These are phyloP conservation scores for Lasius fuliginosus DNA, from an alignment of 2,888 invertebrate genomes.

Conservation along the genomic window DNA sequence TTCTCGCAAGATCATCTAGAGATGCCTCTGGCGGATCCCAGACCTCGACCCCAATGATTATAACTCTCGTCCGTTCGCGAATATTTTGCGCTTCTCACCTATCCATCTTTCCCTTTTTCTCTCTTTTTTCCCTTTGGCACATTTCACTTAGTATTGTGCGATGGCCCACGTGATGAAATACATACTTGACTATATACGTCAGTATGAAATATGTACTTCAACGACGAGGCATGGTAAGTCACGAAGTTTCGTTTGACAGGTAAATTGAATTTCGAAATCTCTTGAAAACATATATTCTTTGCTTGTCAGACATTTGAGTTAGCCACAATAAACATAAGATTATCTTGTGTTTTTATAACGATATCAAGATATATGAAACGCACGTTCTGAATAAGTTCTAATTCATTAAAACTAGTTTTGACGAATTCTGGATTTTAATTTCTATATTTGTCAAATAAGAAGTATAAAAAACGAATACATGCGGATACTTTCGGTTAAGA, in stretches of 20 bases:
- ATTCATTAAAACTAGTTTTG: not conserved
- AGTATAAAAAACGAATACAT: not conserved
- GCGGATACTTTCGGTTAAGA: not conserved
- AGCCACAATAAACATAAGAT: not conserved
- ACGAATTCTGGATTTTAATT: not conserved
- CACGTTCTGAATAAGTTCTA: not conserved
- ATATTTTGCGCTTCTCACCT: slow-evolving; percentile 31
- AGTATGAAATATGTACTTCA: slow-evolving; percentile 3
- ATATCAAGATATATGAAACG: not conserved
- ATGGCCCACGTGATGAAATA: not conserved
- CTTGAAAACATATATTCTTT: not conserved
- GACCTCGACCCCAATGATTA: slow-evolving; percentile 81
- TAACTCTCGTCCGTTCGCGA: slow-evolving; percentile 77
- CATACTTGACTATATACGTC: slow-evolving; percentile 1
- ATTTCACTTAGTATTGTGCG: not conserved
- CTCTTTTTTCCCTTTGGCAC: not conserved
- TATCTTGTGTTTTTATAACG: not conserved
- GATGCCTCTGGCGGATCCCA: slow-evolving; percentile 59
- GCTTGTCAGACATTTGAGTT: not conserved
- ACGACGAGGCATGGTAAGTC: not conserved
- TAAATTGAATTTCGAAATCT: slow-evolving; percentile 19
- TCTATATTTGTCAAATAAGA: not conserved
- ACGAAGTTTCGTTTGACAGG: not conserved
- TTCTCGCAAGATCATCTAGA: slow-evolving; percentile 61
- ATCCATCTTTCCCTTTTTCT: slow-evolving; percentile 24